Conservation (phyloP, 2,888 invertebrate genomes). For the Pelosia muscerda region DNA sequence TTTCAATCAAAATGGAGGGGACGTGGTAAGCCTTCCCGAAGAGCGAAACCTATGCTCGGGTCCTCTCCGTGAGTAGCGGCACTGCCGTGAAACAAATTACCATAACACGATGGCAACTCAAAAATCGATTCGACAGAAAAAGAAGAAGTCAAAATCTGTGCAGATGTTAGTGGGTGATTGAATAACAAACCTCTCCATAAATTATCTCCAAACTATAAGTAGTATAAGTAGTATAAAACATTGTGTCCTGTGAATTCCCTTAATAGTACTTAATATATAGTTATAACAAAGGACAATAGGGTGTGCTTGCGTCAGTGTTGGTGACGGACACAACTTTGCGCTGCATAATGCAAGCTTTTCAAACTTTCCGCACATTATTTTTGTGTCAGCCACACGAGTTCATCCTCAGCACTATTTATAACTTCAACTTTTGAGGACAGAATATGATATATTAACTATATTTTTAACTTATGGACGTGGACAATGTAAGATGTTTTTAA, state of each 20-base stretch:
- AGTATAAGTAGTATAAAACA: no score
- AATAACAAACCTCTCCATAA: no score
- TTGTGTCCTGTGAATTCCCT: neutral
- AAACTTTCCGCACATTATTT: conserved; percentile 25
- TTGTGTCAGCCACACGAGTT: conserved; percentile 21
- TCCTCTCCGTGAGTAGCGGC: no score
- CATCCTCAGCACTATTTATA: conserved; percentile 23
- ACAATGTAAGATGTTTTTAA: neutral
- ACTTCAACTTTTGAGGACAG: conserved; percentile 15
- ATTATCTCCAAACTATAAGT: no score
- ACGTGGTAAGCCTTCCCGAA: no score
- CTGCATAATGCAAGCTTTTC: conserved; percentile 25
- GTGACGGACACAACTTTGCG: conserved; percentile 20
- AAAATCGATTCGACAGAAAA: no score
- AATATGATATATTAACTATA: conserved; percentile 10
- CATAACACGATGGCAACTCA: no score
- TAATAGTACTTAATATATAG: neutral
- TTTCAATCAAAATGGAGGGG: no score
- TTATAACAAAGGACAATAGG: conserved; percentile 11
- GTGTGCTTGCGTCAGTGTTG: neutral
- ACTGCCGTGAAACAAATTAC: no score
- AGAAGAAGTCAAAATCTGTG: no score
- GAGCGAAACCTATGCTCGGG: no score
- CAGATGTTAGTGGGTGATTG: no score
- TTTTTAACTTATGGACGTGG: neutral